Percentiles rank a stretch among this genome's conserved stretches.
These are phyloP conservation scores for Drosophila busckii DNA, from an alignment of 1,140 invertebrate species.

Conservation along the genomic window DNA sequence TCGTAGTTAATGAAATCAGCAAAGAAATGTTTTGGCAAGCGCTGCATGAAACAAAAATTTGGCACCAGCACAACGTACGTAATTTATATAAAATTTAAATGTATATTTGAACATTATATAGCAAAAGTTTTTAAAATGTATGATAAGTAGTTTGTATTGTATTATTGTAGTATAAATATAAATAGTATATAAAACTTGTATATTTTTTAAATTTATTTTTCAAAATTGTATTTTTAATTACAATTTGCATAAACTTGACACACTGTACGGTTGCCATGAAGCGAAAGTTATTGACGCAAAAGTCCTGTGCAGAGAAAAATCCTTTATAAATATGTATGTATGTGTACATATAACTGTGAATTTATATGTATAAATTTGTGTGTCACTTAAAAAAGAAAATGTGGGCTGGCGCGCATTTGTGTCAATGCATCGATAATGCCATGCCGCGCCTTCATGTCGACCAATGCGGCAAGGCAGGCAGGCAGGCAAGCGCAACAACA, in stretches of 20 bases:
- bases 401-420: constrained; percentile 43
- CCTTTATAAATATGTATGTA: constrained; percentile 14
- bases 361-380: not conserved
- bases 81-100: too few relatives aligned
- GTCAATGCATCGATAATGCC: constrained; percentile 70
- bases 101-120: too few relatives aligned
- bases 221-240: not conserved
- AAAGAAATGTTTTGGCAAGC: too few relatives aligned
- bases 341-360: not conserved
- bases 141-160: too few relatives aligned
- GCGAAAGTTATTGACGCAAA: constrained; percentile 56
- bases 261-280: constrained; percentile 5
- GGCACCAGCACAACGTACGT: too few relatives aligned
- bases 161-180: too few relatives aligned
- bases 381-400: constrained; percentile 15
- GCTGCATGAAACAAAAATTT: too few relatives aligned
- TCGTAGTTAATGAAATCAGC: too few relatives aligned
- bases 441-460: constrained; percentile 1
- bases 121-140: too few relatives aligned
- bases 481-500: constrained; percentile 29
- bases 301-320: constrained; percentile 31
- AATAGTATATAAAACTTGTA: too few relatives aligned
- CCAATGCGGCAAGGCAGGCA: not conserved
- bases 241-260: not conserved
- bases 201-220: too few relatives aligned